Base-by-base conservation (phyloP, 2,888 invertebrate genomes). In the Mythimna lalbum region DNA sequence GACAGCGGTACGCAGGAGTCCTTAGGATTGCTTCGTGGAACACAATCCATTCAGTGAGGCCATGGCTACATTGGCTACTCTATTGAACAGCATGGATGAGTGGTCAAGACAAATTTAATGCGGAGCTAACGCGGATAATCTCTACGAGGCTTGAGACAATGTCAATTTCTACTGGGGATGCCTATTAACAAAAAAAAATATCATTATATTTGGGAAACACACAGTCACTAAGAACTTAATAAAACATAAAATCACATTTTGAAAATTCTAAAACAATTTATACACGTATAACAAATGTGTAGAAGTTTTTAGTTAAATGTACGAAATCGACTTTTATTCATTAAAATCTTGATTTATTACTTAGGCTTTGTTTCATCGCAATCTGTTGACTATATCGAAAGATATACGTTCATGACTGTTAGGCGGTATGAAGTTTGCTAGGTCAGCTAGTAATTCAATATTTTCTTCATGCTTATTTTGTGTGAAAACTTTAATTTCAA, bases 21-120 rank as follows among this genome's bases (percentile, higher is more conserved):
- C n/a, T 47, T 47, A 21, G 36, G 47, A 57, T 69, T 10, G 59
- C 72, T 69, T 71, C 56, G 36, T 47, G 21, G 27, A 43, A 1
- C n/a, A 14, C 5, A 33, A 69, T 68, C n/a, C n/a, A n/a, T n/a
- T n/a, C n/a, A n/a, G n/a, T n/a, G n/a, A n/a, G n/a, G n/a, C n/a
- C n/a, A n/a, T n/a, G n/a, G n/a, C n/a, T n/a, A n/a, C n/a, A n/a
- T n/a, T n/a, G 7, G 19, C 19, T 19, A 47, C 7, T 19, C n/a
- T n/a, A 47, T 47, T 47, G 47, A 19, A 47, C 5, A 47, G 47
- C 47, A n/a, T n/a, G 47, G 7, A 19, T 47, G 19, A 7, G 47
- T 47, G 19, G 19, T n/a, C n/a, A 19, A 47, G 17, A 52, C 12
- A 43, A 17, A 43, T 33, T 10, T 31, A 23, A 1, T 2, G 10